Evolutionary conservation across 2,113 vertebrate genomes (phyloP), one percentile per base, ranked within the genome.

Genomic region (Channa argus): DNA sequence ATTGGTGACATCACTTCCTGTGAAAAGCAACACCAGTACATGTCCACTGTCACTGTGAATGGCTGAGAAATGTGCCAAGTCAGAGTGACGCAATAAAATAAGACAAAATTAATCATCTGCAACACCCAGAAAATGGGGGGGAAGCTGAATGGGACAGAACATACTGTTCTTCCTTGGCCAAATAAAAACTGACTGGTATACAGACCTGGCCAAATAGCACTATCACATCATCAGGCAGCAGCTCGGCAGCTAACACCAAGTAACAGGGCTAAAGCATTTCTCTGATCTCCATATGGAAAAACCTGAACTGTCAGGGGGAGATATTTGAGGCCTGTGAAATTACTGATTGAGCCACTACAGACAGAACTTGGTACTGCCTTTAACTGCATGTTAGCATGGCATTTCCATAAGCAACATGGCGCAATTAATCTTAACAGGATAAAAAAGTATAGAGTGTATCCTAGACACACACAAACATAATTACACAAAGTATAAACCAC

Each of bases 1-100:
- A 38, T 5, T n/a, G 24, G 61, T 90, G 82, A 93, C 77, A 74
- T 92, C 90, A 94, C 84, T 83, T 94, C 92, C 92, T 88, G 85
- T 88, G 86, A 85, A 86, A 85, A 85, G 74, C 71, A 83, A 64
- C 73, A 83, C 78, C 41, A 39, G 41, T 71, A 51, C 67, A 37
- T 60, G 71, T 68, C 49, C 69, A 56, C 41, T 24, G 47, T 62
- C 49, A 24, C 47, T 37, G 59, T 60, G 58, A 84, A 79, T 71
- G 85, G 77, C 76, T 37, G 33, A 65, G 34, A 56, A 71, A 86
- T 50, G 64, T 83, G 65, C 56, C 54, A 79, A 64, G 79, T 79
- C 59, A 89, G 67, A 55, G 53, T 52, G 61, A 64, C 71, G 71
- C 49, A 37, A 60, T 71, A 43, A 47, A 60, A 39, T 10, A 10